Evolutionary conservation across 2,797 vertebrate genomes (phyloP).

Genomic region (Microcaecilia unicolor): DNA sequence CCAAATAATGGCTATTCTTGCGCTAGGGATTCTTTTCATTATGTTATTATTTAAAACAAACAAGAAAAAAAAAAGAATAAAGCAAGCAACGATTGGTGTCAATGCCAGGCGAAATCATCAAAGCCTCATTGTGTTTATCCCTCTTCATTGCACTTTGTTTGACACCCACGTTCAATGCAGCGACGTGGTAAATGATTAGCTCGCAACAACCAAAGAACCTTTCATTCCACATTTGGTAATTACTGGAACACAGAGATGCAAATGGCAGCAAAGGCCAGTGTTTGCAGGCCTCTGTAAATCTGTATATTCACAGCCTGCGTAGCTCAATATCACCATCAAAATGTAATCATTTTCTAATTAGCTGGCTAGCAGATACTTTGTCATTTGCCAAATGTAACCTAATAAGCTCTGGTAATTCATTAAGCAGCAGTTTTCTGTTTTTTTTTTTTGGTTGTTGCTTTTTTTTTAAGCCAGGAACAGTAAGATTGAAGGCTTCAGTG

Average conservation of each 20-base stretch:
- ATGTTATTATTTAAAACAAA: conserved; percentile 2
- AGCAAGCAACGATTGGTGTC: conserved; percentile 38
- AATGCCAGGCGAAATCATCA: conserved; percentile 46
- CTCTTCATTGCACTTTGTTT: conserved; percentile 41
- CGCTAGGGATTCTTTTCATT: conserved; percentile 16
- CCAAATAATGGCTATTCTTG: conserved; percentile 9
- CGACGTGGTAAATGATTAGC: conserved; percentile 57
- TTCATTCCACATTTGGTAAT: conserved; percentile 56
- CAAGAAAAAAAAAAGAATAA: too few species aligned
- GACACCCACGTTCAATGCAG: conserved; percentile 50
- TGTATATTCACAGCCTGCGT: conserved; percentile 64
- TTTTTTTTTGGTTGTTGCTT: too few species aligned
- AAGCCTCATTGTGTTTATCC: conserved; percentile 45
- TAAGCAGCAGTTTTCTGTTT: conserved; percentile 40
- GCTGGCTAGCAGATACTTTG: conserved; percentile 67
- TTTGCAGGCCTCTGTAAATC: conserved; percentile 59
- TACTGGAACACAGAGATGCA: conserved; percentile 59
- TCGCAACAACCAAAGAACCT: conserved; percentile 59
- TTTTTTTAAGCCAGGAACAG: too few species aligned
- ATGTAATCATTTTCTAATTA: conserved; percentile 70
- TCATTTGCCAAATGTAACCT: conserved; percentile 62
- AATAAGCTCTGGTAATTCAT: conserved; percentile 58
- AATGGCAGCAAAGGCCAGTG: conserved; percentile 52
- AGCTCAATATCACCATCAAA: conserved; percentile 62
- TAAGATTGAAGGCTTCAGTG: too few species aligned